These are phyloP conservation scores for Caligus rogercresseyi DNA, from an alignment of 1,140 invertebrate species.

Conservation along the genomic window DNA sequence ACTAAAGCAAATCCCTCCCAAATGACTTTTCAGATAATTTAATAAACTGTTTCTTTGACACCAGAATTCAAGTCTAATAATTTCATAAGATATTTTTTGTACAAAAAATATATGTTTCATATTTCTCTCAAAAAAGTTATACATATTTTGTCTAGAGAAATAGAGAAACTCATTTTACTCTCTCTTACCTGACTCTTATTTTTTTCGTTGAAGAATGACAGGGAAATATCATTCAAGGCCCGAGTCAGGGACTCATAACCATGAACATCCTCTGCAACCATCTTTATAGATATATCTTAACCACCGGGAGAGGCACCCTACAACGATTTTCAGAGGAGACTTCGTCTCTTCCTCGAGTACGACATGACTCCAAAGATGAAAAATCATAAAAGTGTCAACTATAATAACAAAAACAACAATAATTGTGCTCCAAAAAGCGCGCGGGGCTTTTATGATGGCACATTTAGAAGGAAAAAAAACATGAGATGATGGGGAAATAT, in stretches of 20 bases:
- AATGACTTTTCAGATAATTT: no score
- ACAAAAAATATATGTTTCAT: not conserved
- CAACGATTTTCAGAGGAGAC: no score
- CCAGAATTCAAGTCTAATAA: no score
- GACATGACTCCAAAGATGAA: not conserved
- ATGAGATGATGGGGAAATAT: no score
- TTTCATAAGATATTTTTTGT: not conserved
- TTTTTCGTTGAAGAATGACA: not conserved
- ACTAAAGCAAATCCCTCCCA: no score
- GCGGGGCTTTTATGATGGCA: no score
- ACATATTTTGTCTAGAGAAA: not conserved
- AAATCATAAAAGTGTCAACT: no score
- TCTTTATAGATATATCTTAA: not conserved
- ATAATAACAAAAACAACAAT: no score
- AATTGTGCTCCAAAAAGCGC: no score
- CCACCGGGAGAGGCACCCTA: not conserved
- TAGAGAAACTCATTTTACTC: no score
- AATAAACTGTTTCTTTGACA: no score
- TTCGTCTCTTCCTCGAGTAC: not conserved
- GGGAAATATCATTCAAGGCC: not conserved
- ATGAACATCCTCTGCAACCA: not conserved
- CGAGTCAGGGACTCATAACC: not conserved
- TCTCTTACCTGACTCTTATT: not conserved
- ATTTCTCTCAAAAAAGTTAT: not conserved
- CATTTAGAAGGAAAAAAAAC: no score